Evolutionary conservation across 2,113 vertebrate genomes (phyloP).

Genomic region (Limnothrissa miodon): DNA sequence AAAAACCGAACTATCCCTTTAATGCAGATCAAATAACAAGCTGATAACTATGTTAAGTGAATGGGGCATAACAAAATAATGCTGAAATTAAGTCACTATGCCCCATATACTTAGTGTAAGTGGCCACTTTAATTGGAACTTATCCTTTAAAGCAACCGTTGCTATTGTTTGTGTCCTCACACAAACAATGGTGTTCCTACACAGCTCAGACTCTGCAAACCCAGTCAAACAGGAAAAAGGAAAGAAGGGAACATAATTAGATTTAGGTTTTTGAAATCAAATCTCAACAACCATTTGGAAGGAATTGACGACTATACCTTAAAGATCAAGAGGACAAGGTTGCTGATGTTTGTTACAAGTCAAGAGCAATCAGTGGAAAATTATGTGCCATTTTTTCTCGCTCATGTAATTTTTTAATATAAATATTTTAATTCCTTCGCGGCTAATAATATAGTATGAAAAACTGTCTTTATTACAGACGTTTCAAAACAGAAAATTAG

Average conservation of each 20-base stretch:
- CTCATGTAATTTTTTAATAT: background rate
- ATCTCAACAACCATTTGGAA: background rate
- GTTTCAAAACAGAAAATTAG: background rate
- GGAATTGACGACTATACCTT: background rate
- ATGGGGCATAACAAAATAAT: too few species aligned
- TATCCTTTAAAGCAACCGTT: too few species aligned
- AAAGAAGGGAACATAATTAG: background rate
- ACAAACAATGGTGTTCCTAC: too few species aligned
- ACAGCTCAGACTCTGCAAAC: background rate
- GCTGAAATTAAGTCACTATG: too few species aligned
- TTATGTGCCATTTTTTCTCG: background rate
- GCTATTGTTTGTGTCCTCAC: too few species aligned
- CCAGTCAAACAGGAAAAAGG: background rate
- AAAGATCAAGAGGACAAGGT: background rate
- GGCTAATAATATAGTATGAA: too few species aligned
- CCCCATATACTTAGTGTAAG: too few species aligned
- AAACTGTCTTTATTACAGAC: background rate
- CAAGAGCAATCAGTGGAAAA: background rate
- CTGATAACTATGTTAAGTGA: too few species aligned
- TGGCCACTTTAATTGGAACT: too few species aligned
- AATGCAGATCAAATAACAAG: too few species aligned
- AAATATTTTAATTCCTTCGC: background rate
- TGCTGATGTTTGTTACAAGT: background rate
- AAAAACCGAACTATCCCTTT: too few species aligned
- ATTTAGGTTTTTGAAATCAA: background rate